Evolutionary conservation across 2,888 invertebrate species (phyloP), one percentile per base, ranked within the genome.

Genomic region (Amblyjoppa proteus): DNA sequence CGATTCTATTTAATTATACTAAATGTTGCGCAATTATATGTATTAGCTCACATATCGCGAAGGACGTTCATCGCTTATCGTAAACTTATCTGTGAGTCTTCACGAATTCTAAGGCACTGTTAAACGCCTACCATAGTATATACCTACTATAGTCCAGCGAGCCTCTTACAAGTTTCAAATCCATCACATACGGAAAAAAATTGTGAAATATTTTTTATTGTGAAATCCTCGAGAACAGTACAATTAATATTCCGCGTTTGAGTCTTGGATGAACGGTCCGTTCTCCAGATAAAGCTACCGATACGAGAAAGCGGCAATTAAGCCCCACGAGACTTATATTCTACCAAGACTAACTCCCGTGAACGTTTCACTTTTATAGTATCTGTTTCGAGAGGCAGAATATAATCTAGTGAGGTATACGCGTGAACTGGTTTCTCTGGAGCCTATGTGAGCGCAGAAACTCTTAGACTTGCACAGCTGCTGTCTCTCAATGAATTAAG

Each of bases 221-320:
- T 49, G 58, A 77, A 68, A 68, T 38, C 1, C 38, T 20, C n/a
- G 9, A 20, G 25, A 9, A 25, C 25, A 25, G 3, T 20, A 25
- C 56, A 41, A 68, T 20, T 11, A 6, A 69, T 20, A 69, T 20
- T 25, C 69, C 20, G 20, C 5, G 38, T 45, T 20, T 69, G 13
- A 34, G 68, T 34, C 7, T 71, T 25, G 31, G 6, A 25, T 5
- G 53, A 34, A 53, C 28, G 34, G 53, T 34, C n/a, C 45, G 51
- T 76, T 74, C 58, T n/a, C 71, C 38, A 25, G 82, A 85, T 81
- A 79, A 85, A 75, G 49, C 58, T 58, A 38, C 20, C 45, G 74
- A 75, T 75, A 70, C 71, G 79, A 79, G 85, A 85, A 80, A 85
- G 83, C 58, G 79, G 79, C 58, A 64, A 83, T 83, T 83, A 85